phyloP scores from a whole-genome alignment of 2,888 invertebrate genomes.

The Ennomos fuscantarius region DNA sequence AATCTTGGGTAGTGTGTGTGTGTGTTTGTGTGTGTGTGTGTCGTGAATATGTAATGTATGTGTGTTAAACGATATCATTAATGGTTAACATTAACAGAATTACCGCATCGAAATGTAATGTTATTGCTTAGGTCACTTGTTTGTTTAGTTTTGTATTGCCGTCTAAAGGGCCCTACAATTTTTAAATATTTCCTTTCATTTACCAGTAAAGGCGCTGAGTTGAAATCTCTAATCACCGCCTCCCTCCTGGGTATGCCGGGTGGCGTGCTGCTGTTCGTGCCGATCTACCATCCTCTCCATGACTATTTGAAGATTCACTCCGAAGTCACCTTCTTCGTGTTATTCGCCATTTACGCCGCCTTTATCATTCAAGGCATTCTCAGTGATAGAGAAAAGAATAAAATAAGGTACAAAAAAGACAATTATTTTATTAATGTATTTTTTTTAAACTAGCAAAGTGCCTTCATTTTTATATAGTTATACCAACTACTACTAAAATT shows the following conservation, averaged over 20 bases:
- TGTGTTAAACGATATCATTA: no score
- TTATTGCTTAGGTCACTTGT: no score
- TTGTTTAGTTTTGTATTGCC: no score
- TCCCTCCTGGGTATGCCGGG: constrained; percentile 89
- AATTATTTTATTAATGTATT: no score
- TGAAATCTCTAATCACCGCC: constrained; percentile 80
- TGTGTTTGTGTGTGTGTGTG: no score
- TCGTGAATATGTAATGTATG: no score
- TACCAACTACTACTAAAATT: no score
- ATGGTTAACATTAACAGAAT: no score
- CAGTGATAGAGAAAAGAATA: constrained; percentile 59
- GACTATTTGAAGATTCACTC: constrained; percentile 88
- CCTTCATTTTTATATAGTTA: no score
- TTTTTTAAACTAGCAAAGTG: no score
- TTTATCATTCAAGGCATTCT: constrained; percentile 87
- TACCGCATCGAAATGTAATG: no score
- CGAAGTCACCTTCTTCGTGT: constrained; percentile 88
- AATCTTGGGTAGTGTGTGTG: no score
- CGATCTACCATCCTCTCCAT: constrained; percentile 91
- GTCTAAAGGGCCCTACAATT: not conserved
- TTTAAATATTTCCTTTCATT: not conserved
- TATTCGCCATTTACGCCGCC: constrained; percentile 85
- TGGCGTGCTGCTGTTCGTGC: constrained; percentile 89
- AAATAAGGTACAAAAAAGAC: constrained; percentile 51
- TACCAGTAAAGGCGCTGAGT: constrained; percentile 56